phyloP scores from a whole-genome alignment of 2,113 vertebrate species.

The Gasterosteus aculeatus region DNA sequence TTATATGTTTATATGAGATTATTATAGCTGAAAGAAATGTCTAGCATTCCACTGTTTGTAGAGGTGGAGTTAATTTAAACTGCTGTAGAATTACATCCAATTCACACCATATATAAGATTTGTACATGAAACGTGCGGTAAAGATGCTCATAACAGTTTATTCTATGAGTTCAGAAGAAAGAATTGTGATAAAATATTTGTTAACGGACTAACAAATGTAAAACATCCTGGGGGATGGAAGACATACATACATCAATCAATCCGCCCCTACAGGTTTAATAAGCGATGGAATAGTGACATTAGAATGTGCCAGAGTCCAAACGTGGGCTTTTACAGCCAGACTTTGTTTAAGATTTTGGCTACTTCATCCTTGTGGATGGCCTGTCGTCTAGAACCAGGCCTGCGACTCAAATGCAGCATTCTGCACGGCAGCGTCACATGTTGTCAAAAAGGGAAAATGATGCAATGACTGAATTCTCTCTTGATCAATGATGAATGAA shows the following conservation, averaged over 20 bases:
- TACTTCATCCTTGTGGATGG: no score
- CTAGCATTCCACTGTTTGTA: background rate
- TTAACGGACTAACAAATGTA: background rate
- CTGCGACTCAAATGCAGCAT: slow-evolving; percentile 32
- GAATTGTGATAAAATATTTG: background rate
- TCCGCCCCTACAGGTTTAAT: no score
- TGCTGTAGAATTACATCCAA: background rate
- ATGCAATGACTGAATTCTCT: slow-evolving; percentile 42
- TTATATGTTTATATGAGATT: background rate
- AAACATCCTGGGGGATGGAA: background rate
- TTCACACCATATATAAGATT: background rate
- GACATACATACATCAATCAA: no score
- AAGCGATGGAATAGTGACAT: no score
- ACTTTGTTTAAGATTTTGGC: no score
- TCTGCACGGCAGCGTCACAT: slow-evolving; percentile 38
- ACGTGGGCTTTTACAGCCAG: no score
- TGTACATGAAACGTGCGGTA: background rate
- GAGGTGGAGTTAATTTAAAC: background rate
- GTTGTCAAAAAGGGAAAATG: slow-evolving; percentile 34
- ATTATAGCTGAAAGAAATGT: background rate
- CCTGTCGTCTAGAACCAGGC: background rate
- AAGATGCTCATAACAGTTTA: background rate
- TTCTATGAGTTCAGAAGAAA: background rate
- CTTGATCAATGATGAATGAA: background rate
- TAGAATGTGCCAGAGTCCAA: no score